Evolutionary conservation across 2,113 vertebrate genomes (phyloP).

Genomic region (Seriola quinqueradiata): DNA sequence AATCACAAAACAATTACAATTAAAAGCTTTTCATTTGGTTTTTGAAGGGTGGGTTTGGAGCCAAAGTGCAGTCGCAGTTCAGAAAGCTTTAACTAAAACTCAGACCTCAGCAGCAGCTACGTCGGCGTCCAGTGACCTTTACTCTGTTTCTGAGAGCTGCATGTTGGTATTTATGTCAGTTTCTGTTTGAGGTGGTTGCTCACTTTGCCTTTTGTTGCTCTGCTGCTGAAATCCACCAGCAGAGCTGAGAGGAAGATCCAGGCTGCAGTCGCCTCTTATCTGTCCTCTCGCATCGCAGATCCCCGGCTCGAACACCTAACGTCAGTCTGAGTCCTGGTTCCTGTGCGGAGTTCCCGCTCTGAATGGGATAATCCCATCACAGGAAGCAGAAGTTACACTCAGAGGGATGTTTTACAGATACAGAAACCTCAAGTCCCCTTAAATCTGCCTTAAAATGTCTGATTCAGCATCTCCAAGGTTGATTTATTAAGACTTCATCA

Average conservation of each 20-base stretch:
- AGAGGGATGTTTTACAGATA: no score
- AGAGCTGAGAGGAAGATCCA: background rate
- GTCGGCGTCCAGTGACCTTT: conserved; percentile 38
- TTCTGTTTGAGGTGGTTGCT: conserved; percentile 16
- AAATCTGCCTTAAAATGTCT: no score
- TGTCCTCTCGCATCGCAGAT: background rate
- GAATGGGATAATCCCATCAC: background rate
- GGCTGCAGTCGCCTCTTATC: background rate
- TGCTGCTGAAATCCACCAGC: conserved; percentile 16
- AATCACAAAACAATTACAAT: no score
- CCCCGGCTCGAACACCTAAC: background rate
- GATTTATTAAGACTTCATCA: no score
- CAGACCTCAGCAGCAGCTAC: background rate
- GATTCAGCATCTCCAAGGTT: no score
- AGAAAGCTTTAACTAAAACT: background rate
- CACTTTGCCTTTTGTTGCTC: background rate
- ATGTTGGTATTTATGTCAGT: conserved; percentile 17
- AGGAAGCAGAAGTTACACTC: no score
- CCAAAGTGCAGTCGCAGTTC: background rate
- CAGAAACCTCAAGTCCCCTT: no score
- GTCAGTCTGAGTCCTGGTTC: background rate
- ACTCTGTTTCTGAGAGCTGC: background rate
- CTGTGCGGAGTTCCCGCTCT: background rate
- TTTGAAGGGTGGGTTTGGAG: background rate
- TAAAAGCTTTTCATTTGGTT: no score